Evolutionary conservation across 2,888 invertebrate species (phyloP).

Genomic region (Brachyopa scutellaris): DNA sequence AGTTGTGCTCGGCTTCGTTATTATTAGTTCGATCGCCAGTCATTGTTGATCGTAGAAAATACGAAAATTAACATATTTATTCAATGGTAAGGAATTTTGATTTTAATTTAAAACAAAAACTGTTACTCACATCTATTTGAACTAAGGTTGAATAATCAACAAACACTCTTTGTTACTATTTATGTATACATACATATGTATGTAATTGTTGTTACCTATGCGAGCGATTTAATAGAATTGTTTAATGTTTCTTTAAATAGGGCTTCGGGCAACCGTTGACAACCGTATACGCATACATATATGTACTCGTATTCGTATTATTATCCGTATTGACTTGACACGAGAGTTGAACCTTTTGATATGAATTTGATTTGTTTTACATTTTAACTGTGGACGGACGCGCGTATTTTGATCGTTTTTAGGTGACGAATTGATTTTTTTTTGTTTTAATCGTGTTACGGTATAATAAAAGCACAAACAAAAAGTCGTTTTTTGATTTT

Average conservation of each 20-base stretch:
- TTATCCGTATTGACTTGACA: slow-evolving; percentile 53
- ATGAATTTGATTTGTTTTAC: slow-evolving; percentile 41
- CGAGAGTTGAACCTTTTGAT: slow-evolving; percentile 68
- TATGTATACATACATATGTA: no score
- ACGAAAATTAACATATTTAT: slow-evolving; percentile 25
- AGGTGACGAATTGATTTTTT: no score
- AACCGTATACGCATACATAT: no score
- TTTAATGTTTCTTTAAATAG: slow-evolving; percentile 53
- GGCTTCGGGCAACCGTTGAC: slow-evolving; percentile 16
- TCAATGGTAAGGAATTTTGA: slow-evolving; percentile 65
- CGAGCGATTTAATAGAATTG: slow-evolving; percentile 24
- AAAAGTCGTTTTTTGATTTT: no score
- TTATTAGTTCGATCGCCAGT: slow-evolving; percentile 34
- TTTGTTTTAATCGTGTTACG: no score
- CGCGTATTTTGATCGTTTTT: no score
- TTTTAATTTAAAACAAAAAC: not conserved
- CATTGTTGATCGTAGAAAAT: slow-evolving; percentile 24
- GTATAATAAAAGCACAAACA: no score
- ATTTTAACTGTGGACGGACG: not conserved
- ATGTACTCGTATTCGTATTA: no score
- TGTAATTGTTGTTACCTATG: not conserved
- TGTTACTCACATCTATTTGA: slow-evolving; percentile 20
- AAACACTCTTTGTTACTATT: slow-evolving; percentile 1
- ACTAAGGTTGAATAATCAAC: slow-evolving; percentile 19
- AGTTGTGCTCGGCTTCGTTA: slow-evolving; percentile 1